Evolutionary conservation across 2,113 vertebrate genomes (phyloP).

Genomic region (Poecilia latipinna): DNA sequence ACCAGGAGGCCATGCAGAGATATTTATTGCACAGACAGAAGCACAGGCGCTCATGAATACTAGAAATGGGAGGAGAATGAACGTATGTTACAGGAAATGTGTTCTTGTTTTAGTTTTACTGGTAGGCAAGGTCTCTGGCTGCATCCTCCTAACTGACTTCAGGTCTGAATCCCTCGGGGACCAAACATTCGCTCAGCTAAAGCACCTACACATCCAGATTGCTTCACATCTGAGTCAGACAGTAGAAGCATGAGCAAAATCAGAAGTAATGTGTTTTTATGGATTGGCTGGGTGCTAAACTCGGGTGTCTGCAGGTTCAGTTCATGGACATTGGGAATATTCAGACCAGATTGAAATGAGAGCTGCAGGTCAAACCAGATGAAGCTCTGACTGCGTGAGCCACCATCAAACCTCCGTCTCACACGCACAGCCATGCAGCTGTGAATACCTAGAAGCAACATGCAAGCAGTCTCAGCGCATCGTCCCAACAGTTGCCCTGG

Average conservation of each 20-base stretch:
- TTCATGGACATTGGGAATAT: constrained; percentile 38
- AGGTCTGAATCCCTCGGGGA: constrained; percentile 63
- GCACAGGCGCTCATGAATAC: constrained; percentile 14
- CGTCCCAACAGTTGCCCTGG: constrained; percentile 43
- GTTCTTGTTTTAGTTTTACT: constrained; percentile 70
- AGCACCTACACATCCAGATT: constrained; percentile 14
- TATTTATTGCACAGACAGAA: constrained; percentile 20
- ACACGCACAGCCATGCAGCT: constrained; percentile 29
- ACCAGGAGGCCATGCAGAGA: constrained; percentile 54
- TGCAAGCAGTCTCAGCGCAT: constrained; percentile 7
- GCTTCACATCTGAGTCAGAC: not conserved
- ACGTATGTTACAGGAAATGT: constrained; percentile 73
- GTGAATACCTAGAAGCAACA: constrained; percentile 40
- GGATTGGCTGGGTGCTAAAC: constrained; percentile 19
- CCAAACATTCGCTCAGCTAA: constrained; percentile 17
- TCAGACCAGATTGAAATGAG: constrained; percentile 32
- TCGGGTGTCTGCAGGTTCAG: constrained; percentile 36
- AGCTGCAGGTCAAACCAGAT: constrained; percentile 55
- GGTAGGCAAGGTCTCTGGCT: constrained; percentile 60
- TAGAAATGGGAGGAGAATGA: constrained; percentile 67
- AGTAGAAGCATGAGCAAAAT: not conserved
- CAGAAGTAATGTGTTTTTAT: not conserved
- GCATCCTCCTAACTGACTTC: constrained; percentile 69
- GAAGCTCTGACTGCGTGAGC: constrained; percentile 55
- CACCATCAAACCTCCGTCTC: constrained; percentile 39